phyloP scores from a whole-genome alignment of 2,113 vertebrate genomes.

The Buteo buteo region DNA sequence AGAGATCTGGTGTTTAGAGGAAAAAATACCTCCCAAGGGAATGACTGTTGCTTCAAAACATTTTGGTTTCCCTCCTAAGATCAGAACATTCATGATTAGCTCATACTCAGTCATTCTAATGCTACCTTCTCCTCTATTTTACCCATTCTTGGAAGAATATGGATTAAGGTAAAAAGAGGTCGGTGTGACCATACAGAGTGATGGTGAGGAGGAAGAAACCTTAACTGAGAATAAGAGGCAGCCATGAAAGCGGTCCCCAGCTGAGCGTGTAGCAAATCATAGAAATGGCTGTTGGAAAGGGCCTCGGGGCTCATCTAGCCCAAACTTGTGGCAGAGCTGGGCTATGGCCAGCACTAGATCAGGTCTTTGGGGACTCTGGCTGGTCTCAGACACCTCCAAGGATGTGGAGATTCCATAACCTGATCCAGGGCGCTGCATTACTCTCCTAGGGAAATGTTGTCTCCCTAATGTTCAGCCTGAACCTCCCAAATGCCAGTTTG shows the following conservation, averaged over 20 bases:
- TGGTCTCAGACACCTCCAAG: not conserved
- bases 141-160: not conserved
- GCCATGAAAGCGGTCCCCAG: not conserved
- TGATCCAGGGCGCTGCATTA: not conserved
- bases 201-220: not conserved
- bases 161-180: not conserved
- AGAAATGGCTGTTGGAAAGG: not conserved
- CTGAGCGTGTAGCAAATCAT: not conserved
- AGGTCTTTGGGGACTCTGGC: not conserved
- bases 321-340: not conserved
- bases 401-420: not conserved
- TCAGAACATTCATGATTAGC: not conserved
- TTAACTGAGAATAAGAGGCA: not conserved
- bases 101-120: not conserved
- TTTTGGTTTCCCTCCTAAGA: not conserved
- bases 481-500: not conserved
- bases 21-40: not conserved
- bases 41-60: not conserved
- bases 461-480: not conserved
- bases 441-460: not conserved
- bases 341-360: not conserved
- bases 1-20: not conserved
- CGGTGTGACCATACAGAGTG: not conserved
- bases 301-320: not conserved
- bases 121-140: not conserved